Percentiles rank a stretch among this genome's conserved stretches.
Evolutionary conservation across 2,113 vertebrate species (phyloP).

Genomic region (Ailuropoda melanoleuca): DNA sequence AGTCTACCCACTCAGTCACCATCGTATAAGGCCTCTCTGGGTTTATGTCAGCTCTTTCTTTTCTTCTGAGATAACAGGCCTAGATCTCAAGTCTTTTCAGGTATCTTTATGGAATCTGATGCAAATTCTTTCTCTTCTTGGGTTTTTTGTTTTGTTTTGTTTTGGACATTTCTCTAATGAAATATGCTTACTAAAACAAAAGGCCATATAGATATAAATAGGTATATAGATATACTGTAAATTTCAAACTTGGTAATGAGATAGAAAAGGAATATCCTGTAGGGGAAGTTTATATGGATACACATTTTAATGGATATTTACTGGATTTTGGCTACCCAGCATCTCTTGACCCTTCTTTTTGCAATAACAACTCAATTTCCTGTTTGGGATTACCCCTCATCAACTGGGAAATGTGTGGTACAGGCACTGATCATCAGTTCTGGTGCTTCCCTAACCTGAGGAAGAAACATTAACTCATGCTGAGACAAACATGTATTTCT

Average conservation of each 20-base stretch:
- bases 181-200: neutral
- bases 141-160: neutral
- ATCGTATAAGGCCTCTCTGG: neutral
- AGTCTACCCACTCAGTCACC: accelerated
- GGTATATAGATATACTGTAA: neutral
- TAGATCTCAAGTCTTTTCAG: neutral
- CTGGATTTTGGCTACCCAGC: neutral
- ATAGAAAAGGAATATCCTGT: neutral
- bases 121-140: neutral
- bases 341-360: neutral
- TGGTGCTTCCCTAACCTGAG: neutral
- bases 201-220: neutral
- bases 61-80: neutral
- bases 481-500: neutral
- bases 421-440: neutral
- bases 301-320: neutral
- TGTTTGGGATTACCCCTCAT: neutral
- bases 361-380: neutral
- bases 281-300: neutral
- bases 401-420: neutral
- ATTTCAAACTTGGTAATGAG: neutral
- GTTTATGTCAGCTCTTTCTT: neutral
- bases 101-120: neutral
- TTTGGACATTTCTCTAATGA: neutral
- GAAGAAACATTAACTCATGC: neutral